Evolutionary conservation across 2,113 vertebrate species (phyloP).

Genomic region (Megaceryle maxima): DNA sequence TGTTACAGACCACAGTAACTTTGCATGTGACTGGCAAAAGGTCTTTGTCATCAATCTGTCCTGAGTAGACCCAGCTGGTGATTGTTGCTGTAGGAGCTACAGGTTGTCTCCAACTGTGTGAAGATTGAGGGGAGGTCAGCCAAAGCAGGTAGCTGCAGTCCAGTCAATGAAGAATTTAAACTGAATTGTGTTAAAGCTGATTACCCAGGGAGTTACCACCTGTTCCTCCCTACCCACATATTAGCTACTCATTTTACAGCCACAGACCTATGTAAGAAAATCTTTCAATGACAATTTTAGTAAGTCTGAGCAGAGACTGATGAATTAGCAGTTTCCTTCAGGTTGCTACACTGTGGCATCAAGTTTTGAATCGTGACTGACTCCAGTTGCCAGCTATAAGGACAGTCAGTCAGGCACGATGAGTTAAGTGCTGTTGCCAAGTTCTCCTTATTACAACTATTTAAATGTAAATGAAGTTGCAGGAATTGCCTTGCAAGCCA

Average conservation of each 20-base stretch:
- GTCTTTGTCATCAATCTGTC: neutral
- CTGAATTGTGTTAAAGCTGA: neutral
- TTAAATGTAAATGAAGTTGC: neutral
- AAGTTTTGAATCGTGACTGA: neutral
- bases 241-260: neutral
- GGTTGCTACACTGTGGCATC: neutral
- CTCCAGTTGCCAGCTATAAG: neutral
- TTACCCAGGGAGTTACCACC: neutral
- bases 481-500: neutral
- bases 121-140: neutral
- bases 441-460: neutral
- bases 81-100: neutral
- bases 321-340: neutral
- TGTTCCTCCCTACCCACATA: neutral
- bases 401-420: neutral
- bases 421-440: neutral
- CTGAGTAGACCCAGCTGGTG: neutral
- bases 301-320: neutral
- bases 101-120: neutral
- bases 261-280: neutral
- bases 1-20: neutral
- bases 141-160: neutral
- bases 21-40: neutral
- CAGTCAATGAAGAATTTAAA: neutral
- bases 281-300: neutral